Evolutionary conservation across 2,797 vertebrate species (phyloP).

Genomic region (Galago senegalensis): DNA sequence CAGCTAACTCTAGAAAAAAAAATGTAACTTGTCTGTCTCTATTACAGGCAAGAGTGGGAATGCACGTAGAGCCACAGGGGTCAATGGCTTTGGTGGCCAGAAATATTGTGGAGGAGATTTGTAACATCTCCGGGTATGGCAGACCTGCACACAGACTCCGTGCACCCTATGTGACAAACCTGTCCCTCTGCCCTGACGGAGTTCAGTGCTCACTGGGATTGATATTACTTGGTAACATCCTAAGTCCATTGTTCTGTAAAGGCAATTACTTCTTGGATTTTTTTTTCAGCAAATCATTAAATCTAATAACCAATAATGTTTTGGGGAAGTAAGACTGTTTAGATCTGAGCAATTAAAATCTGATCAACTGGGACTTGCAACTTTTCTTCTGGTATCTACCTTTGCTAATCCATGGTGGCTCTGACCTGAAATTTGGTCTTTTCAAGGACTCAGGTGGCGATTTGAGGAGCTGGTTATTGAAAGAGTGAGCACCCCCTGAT

Average conservation of each 20-base stretch:
- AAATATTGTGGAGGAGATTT: background rate
- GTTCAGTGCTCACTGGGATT: background rate
- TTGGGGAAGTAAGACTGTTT: constrained; percentile 21
- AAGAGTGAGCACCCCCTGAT: rapidly evolving
- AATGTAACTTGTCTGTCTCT: too few species aligned
- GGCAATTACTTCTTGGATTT: constrained; percentile 45
- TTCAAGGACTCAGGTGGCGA: background rate
- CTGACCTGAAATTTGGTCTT: background rate
- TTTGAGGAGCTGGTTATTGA: background rate
- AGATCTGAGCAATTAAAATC: background rate
- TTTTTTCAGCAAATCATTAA: constrained; percentile 23
- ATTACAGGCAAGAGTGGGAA: too few species aligned
- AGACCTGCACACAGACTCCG: background rate
- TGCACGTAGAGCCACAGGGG: too few species aligned
- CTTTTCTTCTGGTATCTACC: background rate
- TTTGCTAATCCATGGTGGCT: background rate
- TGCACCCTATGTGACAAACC: background rate
- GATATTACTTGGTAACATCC: background rate
- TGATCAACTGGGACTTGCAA: background rate
- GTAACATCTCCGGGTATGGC: rapidly evolving
- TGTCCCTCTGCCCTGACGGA: background rate
- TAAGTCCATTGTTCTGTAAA: constrained; percentile 4
- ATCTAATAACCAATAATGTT: constrained; percentile 56
- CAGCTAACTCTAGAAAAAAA: background rate
- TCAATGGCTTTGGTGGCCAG: too few species aligned